Conservation (phyloP, 2,113 vertebrate genomes). For the Rynchops niger region DNA sequence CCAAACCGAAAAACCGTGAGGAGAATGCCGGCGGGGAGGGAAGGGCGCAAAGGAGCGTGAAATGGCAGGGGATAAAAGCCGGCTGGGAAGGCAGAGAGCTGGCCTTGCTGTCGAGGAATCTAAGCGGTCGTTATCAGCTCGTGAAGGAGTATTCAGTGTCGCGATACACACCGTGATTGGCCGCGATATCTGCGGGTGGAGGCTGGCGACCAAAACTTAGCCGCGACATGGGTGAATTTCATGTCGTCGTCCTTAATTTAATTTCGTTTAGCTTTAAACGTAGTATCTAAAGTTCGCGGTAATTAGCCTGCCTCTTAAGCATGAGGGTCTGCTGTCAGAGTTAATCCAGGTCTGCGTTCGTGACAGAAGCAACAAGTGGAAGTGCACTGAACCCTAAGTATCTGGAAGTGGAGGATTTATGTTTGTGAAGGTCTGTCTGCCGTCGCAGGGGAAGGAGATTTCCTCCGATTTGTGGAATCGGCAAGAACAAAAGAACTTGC, state of each 20-base stretch:
- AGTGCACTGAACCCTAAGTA: background rate
- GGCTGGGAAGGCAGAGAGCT: background rate
- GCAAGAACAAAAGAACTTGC: background rate
- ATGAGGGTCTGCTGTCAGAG: background rate
- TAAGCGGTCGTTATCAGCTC: accelerated
- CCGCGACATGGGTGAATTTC: background rate
- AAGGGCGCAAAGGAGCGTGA: no score
- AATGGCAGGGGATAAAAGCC: accelerated
- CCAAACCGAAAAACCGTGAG: background rate
- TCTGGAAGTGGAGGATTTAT: background rate
- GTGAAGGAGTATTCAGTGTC: background rate
- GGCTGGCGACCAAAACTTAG: background rate
- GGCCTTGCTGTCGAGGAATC: background rate
- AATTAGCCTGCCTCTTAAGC: background rate
- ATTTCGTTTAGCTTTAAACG: background rate
- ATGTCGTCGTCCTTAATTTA: background rate
- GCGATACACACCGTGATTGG: accelerated
- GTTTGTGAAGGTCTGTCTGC: background rate
- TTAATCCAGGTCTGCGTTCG: background rate
- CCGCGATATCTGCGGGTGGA: background rate
- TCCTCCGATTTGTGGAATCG: background rate
- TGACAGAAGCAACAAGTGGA: background rate
- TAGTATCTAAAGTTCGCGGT: background rate
- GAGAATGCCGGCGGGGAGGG: background rate
- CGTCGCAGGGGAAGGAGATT: background rate